phyloP scores from a whole-genome alignment of 92 coral and sea anemone species.

The Isaurus tuberculatus region DNA sequence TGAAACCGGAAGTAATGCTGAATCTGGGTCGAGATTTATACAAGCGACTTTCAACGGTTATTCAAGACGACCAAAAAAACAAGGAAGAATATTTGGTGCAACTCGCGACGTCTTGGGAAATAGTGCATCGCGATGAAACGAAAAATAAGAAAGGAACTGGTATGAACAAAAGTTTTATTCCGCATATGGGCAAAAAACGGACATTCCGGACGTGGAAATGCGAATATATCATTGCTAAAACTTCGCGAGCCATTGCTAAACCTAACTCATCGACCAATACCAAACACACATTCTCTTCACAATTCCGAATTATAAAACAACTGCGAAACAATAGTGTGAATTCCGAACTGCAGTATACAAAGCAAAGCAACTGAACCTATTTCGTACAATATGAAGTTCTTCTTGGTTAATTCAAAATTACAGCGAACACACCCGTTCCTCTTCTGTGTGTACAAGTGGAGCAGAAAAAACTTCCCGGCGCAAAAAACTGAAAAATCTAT shows the following conservation, averaged over 20 bases:
- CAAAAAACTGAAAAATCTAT: background rate
- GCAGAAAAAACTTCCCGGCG: background rate
- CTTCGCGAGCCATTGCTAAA: conserved; percentile 19
- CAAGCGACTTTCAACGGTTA: conserved; percentile 32
- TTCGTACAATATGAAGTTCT: conserved; percentile 3
- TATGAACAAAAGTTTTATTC: background rate
- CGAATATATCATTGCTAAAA: conserved; percentile 40
- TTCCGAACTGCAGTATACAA: background rate
- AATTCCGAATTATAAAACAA: conserved; percentile 9
- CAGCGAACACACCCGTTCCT: conserved; percentile 39
- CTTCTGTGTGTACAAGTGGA: conserved; percentile 11
- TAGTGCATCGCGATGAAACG: conserved; percentile 9
- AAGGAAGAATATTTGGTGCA: background rate
- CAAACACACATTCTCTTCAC: no score
- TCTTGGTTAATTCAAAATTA: background rate
- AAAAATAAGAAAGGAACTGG: background rate
- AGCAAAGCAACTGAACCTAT: background rate
- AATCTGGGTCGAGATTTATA: conserved; percentile 23
- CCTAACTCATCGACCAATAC: background rate
- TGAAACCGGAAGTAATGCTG: conserved; percentile 42
- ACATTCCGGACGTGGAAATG: conserved; percentile 43
- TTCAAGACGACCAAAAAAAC: background rate
- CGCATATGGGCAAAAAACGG: conserved; percentile 29
- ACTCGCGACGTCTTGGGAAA: background rate
- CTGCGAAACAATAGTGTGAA: background rate